Evolutionary conservation across 2,888 invertebrate genomes (phyloP), one percentile per base, ranked within the genome.

Genomic region (Syrista parreyssii): DNA sequence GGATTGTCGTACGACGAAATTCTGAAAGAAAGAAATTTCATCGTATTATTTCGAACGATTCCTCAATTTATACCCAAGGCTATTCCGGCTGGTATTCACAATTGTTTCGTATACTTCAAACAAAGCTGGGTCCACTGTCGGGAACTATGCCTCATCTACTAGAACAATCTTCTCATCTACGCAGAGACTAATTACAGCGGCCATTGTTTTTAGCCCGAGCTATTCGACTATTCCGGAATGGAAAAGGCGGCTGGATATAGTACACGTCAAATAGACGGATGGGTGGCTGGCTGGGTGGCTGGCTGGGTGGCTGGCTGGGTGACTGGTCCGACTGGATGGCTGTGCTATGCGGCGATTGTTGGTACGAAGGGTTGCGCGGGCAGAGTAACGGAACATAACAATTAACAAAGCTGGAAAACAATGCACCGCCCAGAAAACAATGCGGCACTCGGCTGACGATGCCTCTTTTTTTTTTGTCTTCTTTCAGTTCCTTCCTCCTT

Each of bases 1-100:
- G 71, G 98, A 98, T 89, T 98, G 97, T 74, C 98, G 95, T 68
- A 99, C 98, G 75, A 99, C 97, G 90, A 99, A 98, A 89, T 97
- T 97, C 97, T 98, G 93, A 35, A 94, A 89, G 73, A 68, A 76
- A 23, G 4, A 71, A 71, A 55, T 55, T 55, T 9, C 55, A 55
- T 9, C 3, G 15, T 75, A 74, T 74, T 75, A 55, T 9, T 55
- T 40, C 23, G 6, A 23, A 55, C 23, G 15, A 40, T 4, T 2
- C 55, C 23, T 9, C 9, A 1, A 55, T 2, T 6, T 55, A 55
- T 55, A 23, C 55, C 55, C 55, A 23, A 23, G 9, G 23, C 55
- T 23, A 9, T 23, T 55, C 9, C 23, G 55, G 55, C 2, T 23
- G 55, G 2, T 3, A 36, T 36, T 36, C 36, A 12, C 12, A 36